Evolutionary conservation across 2,113 vertebrate species (phyloP), one percentile per base, ranked within the genome.

Genomic region (Boulengeromyrus knoepffleri): DNA sequence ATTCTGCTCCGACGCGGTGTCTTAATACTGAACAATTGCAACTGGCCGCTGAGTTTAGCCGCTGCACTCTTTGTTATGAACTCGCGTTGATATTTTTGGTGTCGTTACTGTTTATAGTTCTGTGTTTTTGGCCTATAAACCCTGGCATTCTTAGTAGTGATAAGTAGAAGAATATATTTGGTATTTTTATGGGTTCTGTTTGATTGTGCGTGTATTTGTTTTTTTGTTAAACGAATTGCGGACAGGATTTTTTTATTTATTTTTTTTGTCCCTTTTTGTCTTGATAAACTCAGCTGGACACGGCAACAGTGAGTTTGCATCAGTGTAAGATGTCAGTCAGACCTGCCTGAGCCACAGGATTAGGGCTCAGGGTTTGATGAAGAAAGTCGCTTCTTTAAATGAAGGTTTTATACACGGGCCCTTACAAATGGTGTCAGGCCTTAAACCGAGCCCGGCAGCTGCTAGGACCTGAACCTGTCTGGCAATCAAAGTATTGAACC

Each of bases 401-500:
- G 13, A 17, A 53, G 27, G 15, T 56, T 39, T 87, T 27, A 36
- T 53, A 39, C 17, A 31, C 27, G 36, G 74, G 27, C 50, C 13
- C 46, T 19, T 5, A 36, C 12, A 56, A 36, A 53, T 10, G 17
- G 39, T 85, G 21, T 42, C 39, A 24, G 45, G 42, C 83, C 83
- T 85, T 85, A 27, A 45, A 46, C 39, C 0, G 42, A n/a, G 19
- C 24, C 19, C 1, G 17, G 24, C 83, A 21, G 45, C 83, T n/a
- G 39, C 83, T 21, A 53, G 85, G n/a, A 36, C 85, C 5, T 31
- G 49, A 87, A 53, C 85, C 45, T 7, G 47, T 53, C 24, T 36
- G 50, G 50, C n/a, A 19, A 87, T 87, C 50, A 53, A 56, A 87
- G 85, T 87, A 87, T 87, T 36, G 50, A 87, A 53, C 85, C 47